Percentiles rank a stretch among this genome's conserved stretches.
phyloP scores from a whole-genome alignment of 1,140 invertebrate species.

The Hyles euphorbiae region DNA sequence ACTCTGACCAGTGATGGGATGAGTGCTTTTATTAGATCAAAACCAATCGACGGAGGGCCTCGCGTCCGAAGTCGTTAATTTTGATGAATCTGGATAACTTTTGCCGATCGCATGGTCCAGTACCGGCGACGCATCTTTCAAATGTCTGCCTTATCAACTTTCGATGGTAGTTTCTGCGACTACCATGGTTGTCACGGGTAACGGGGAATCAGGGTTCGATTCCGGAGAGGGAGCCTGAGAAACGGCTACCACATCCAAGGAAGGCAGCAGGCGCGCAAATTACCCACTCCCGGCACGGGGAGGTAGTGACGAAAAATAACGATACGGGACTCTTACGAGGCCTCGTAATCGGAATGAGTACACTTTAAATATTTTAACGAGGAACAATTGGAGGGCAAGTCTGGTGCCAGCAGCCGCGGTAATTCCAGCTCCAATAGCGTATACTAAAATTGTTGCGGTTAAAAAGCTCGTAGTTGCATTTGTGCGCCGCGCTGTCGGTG shows the following conservation, averaged over 20 bases:
- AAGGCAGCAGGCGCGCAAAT: slow-evolving; percentile 93
- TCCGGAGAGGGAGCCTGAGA: slow-evolving; percentile 90
- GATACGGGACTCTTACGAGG: slow-evolving; percentile 86
- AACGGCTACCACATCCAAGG: slow-evolving; percentile 95
- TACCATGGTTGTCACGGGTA: slow-evolving; percentile 90
- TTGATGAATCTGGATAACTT: slow-evolving; percentile 90
- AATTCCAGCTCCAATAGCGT: slow-evolving; percentile 94
- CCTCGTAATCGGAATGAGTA: slow-evolving; percentile 92
- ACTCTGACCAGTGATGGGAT: slow-evolving; percentile 80
- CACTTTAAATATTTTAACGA: slow-evolving; percentile 93
- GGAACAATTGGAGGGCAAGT: slow-evolving; percentile 94
- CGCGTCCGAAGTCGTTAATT: slow-evolving; percentile 73
- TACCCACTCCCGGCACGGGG: slow-evolving; percentile 93
- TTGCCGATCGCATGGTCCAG: slow-evolving; percentile 84
- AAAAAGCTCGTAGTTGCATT: slow-evolving; percentile 85
- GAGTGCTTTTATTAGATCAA: slow-evolving; percentile 81
- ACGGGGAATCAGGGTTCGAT: slow-evolving; percentile 82
- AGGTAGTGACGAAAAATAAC: too few relatives aligned
- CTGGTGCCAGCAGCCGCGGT: slow-evolving; percentile 93
- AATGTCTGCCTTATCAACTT: slow-evolving; percentile 93
- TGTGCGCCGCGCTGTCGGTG: slow-evolving; percentile 79
- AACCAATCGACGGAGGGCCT: slow-evolving; percentile 77
- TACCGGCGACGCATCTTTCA: slow-evolving; percentile 87
- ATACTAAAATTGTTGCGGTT: slow-evolving; percentile 91
- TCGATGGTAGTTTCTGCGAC: slow-evolving; percentile 86